Percentiles rank a stretch among this genome's conserved stretches.
Evolutionary conservation across 92 coral and sea anemone genomes (phyloP).

Genomic region (Heteractis magnifica): DNA sequence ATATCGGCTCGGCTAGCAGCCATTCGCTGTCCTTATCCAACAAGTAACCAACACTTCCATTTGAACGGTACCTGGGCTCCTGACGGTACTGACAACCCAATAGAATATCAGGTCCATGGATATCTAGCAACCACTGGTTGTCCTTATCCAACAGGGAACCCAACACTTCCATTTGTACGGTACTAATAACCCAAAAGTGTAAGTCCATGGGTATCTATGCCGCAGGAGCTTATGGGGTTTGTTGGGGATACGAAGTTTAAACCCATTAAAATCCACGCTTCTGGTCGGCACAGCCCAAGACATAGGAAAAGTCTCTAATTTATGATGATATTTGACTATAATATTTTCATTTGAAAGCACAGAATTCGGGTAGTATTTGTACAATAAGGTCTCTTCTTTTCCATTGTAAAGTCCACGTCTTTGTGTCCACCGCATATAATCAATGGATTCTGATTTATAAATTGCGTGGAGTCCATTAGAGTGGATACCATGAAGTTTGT

Average conservation of each 20-base stretch:
- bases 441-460: constrained; percentile 52
- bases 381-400: constrained; percentile 35
- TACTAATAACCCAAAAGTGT: constrained; percentile 39
- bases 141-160: constrained; percentile 72
- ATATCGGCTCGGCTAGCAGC: no score
- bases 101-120: background rate
- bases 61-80: background rate
- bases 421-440: constrained; percentile 69
- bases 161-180: constrained; percentile 95
- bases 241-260: constrained; percentile 64
- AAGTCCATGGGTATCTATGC: constrained; percentile 74
- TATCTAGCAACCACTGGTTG: constrained; percentile 32
- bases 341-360: constrained; percentile 46
- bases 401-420: constrained; percentile 42
- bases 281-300: constrained; percentile 66
- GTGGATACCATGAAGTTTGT: constrained; percentile 35
- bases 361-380: constrained; percentile 60
- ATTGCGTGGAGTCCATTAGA: constrained; percentile 60
- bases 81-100: no score
- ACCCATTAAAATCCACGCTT: constrained; percentile 61
- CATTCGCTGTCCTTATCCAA: no score
- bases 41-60: background rate
- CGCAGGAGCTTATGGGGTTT: constrained; percentile 44
- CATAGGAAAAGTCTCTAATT: constrained; percentile 57
- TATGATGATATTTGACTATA: constrained; percentile 50